These are phyloP conservation scores for Trissonchulus latispiculum DNA, from an alignment of 2,888 invertebrate species.

Conservation along the genomic window DNA sequence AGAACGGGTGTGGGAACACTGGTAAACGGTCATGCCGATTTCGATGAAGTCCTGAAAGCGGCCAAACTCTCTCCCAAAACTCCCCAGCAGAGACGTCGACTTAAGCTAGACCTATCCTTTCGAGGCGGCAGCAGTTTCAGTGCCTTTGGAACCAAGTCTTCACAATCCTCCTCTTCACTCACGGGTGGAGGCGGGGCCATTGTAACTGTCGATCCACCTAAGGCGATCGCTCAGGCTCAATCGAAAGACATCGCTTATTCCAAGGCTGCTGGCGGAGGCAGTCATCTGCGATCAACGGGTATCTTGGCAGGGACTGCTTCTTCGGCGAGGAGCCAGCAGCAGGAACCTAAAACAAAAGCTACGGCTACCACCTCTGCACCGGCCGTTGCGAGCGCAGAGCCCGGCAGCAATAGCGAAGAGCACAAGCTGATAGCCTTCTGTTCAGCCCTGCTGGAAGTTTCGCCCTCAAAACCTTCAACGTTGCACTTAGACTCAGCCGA, in stretches of 20 bases:
- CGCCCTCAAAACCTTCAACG: background rate
- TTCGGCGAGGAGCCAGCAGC: background rate
- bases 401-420: slow-evolving; percentile 3
- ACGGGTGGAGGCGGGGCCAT: background rate
- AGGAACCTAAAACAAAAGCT: background rate
- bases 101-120: background rate
- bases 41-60: background rate
- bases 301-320: background rate
- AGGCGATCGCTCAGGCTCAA: background rate
- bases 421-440: slow-evolving; percentile 22
- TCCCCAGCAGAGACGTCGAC: background rate
- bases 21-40: slow-evolving; percentile 19
- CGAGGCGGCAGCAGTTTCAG: background rate
- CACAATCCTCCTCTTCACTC: background rate
- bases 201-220: background rate
- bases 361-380: background rate
- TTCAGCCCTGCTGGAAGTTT: slow-evolving; percentile 21
- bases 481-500: background rate
- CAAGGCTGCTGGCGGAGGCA: background rate
- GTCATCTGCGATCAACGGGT: background rate
- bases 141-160: background rate
- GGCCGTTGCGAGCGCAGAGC: background rate
- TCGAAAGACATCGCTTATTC: background rate
- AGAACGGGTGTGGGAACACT: background rate
- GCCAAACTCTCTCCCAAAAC: background rate